Percentiles rank a stretch among this genome's conserved stretches.
Conservation (phyloP, 2,888 invertebrate species). For the Acleris laterana region DNA sequence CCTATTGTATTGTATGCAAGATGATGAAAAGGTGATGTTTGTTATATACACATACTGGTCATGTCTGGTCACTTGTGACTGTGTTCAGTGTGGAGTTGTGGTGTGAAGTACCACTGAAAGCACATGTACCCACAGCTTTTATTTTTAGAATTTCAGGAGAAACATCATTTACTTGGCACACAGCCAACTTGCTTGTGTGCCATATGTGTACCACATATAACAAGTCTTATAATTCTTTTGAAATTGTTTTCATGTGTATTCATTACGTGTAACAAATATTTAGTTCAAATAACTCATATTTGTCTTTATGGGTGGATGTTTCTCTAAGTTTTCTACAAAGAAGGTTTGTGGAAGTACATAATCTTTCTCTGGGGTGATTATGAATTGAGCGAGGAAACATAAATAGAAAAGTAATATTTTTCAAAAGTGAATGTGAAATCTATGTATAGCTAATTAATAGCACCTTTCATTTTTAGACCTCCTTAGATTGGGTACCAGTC, state of each 20-base stretch:
- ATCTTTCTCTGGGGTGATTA: neutral
- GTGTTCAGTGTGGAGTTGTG: conserved; percentile 37
- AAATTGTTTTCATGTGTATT: conserved; percentile 4
- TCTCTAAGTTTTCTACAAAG: conserved; percentile 74
- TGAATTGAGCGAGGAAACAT: neutral
- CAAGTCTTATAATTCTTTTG: conserved; percentile 16
- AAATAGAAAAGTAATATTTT: neutral
- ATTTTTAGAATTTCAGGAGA: conserved; percentile 71
- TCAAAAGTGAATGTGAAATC: neutral
- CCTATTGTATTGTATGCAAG: neutral
- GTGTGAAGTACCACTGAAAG: conserved; percentile 62
- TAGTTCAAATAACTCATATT: conserved; percentile 36
- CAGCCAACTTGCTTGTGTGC: conserved; percentile 58
- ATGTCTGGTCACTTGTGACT: conserved; percentile 1
- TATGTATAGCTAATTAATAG: conserved; percentile 4
- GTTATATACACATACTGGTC: conserved; percentile 15
- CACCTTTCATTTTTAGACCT: conserved; percentile 68
- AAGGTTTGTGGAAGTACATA: conserved; percentile 58
- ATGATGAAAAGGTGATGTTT: conserved; percentile 21
- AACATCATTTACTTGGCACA: conserved; percentile 63
- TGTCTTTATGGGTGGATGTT: conserved; percentile 77
- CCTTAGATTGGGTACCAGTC: conserved; percentile 82
- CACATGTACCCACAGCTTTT: conserved; percentile 56
- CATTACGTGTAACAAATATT: conserved; percentile 5
- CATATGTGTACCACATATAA: conserved; percentile 20